These are phyloP conservation scores for Strix uralensis DNA, from an alignment of 2,113 vertebrate genomes.

Conservation along the genomic window DNA sequence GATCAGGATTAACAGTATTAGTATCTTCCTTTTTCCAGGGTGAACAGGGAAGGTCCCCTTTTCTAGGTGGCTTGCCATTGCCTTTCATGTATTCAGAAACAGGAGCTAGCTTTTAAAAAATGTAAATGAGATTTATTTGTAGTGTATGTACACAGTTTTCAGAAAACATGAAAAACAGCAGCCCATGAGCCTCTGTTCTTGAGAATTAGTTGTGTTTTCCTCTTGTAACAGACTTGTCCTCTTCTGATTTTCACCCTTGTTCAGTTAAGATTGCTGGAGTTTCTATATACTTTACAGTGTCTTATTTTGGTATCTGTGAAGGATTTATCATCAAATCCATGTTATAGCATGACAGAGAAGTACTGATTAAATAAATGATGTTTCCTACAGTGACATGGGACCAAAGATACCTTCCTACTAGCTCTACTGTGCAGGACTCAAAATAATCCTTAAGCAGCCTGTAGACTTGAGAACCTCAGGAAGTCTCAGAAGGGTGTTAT, in stretches of 20 bases:
- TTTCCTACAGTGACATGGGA: not conserved
- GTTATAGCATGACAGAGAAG: not conserved
- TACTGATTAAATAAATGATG: not conserved
- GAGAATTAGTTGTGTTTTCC: not conserved
- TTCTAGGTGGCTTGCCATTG: not conserved
- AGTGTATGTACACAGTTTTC: not conserved
- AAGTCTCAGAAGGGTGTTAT: not conserved
- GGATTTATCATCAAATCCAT: not conserved
- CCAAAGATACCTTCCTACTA: not conserved
- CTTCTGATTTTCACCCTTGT: not conserved
- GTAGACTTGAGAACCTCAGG: not conserved
- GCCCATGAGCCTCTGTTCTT: not conserved
- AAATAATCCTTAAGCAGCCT: not conserved
- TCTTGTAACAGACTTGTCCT: not conserved
- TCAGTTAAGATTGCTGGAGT: not conserved
- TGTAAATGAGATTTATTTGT: not conserved
- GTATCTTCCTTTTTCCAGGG: not conserved
- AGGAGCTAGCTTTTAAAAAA: not conserved
- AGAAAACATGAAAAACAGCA: not conserved
- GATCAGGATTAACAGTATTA: not conserved
- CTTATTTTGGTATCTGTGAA: not conserved
- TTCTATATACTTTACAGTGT: not conserved
- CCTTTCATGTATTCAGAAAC: not conserved
- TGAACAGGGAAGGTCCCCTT: not conserved
- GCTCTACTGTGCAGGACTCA: not conserved